Conservation (phyloP, 92 coral and sea anemone species). For the Nematostella vectensis region DNA sequence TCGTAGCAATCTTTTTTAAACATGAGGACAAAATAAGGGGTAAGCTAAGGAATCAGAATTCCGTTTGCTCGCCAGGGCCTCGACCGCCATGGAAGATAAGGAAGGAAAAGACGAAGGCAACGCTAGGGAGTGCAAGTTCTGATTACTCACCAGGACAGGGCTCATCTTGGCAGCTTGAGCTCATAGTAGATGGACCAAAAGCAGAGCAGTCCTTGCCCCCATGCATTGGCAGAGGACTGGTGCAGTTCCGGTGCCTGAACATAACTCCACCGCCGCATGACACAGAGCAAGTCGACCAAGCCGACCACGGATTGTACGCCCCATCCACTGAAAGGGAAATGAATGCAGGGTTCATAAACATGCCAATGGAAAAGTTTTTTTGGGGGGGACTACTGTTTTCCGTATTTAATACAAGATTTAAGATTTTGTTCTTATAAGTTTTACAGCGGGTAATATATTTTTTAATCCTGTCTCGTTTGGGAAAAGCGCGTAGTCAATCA, state of each 20-base stretch:
- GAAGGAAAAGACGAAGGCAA: background rate
- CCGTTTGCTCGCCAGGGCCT: no score
- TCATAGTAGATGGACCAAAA: constrained; percentile 82
- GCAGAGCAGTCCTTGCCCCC: constrained; percentile 91
- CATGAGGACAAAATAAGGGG: no score
- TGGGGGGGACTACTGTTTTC: no score
- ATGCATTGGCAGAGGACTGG: constrained; percentile 77
- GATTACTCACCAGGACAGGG: constrained; percentile 79
- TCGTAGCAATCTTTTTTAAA: no score
- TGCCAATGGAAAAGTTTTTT: no score
- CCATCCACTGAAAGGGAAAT: constrained; percentile 83
- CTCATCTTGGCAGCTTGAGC: constrained; percentile 73
- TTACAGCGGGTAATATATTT: no score
- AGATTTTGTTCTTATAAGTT: no score
- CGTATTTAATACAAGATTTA: no score
- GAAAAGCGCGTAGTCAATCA: no score
- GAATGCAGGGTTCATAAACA: background rate
- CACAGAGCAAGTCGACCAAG: constrained; percentile 92
- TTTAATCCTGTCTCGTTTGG: no score
- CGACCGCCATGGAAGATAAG: no score
- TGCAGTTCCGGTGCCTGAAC: constrained; percentile 78
- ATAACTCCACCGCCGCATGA: constrained; percentile 93
- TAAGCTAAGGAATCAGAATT: no score
- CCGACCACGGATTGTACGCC: constrained; percentile 79
- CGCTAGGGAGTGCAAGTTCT: background rate